Percentiles rank a stretch among this genome's conserved stretches.
phyloP scores from a whole-genome alignment of 2,888 invertebrate species.

The Catotricha subobsoleta region DNA sequence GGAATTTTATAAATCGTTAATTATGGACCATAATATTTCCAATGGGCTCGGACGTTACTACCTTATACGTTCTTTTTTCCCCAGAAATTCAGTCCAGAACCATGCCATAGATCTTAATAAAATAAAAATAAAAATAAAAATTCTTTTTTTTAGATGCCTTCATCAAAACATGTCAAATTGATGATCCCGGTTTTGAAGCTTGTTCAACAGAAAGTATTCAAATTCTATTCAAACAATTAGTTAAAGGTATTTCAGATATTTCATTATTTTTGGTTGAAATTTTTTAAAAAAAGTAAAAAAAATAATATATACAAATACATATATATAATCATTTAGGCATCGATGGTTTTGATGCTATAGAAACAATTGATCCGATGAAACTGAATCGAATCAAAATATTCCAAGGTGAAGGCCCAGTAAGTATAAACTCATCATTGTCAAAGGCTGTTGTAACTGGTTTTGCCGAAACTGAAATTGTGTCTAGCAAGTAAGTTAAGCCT shows the following conservation, averaged over 20 bases:
- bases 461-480: slow-evolving; percentile 39
- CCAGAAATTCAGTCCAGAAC: too few species aligned
- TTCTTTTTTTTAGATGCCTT: slow-evolving; percentile 38
- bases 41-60: neutral
- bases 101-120: too few species aligned
- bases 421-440: slow-evolving; percentile 48
- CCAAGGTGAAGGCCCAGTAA: slow-evolving; percentile 49
- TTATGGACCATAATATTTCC: neutral
- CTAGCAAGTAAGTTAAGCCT: slow-evolving; percentile 37
- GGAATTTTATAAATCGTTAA: neutral
- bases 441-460: slow-evolving; percentile 46
- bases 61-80: neutral
- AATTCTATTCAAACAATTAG: slow-evolving; percentile 41
- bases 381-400: slow-evolving; percentile 45
- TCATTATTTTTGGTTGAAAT: slow-evolving; percentile 13
- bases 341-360: slow-evolving; percentile 28
- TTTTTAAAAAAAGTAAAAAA: neutral
- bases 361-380: slow-evolving; percentile 45
- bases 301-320: neutral
- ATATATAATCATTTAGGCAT: slow-evolving; percentile 9
- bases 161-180: slow-evolving; percentile 43
- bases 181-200: slow-evolving; percentile 42
- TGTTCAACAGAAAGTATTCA: slow-evolving; percentile 50
- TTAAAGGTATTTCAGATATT: slow-evolving; percentile 31
- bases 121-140: neutral